Base-by-base conservation (phyloP, 2,113 vertebrate genomes). In the Leuciscus idus region DNA sequence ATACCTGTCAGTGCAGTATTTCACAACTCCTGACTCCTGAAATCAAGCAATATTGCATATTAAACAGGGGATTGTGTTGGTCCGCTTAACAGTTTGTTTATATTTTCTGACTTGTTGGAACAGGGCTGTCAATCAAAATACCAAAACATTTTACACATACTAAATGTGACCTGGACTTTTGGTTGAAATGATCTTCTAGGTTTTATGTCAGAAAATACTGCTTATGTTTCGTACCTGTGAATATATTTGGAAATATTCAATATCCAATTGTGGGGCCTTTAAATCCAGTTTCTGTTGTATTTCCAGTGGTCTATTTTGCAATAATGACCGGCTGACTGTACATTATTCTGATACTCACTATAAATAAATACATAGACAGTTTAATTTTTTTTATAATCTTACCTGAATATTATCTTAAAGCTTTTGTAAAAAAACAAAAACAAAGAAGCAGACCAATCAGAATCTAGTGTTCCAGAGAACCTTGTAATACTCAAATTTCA, bases 11-110 rank as follows among this genome's bases (percentile, higher is more conserved):
- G 13, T 28, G 39, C 59, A 17, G 79, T 26, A 48, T 74, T 48
- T 74, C 39, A 76, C n/a, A 76, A 28, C 59, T 62, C 59, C n/a
- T 62, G 23, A 81, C 59, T 62, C 57, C 57, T 48, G 57, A 81
- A 81, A 64, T 43, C n/a, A 11, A 64, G 17, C 59, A 81, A 66
- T 81, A 46, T 2, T 64, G 8, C 39, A 64, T 30, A 28, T 80
- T 80, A 61, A 80, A 62, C 21, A 43, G 11, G 33, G 30, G 36
- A 61, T 3, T 9, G 33, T 57, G 21, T 23, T n/a, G 33, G 33
- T 43, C 33, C 26, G 19, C 7, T 48, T 23, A 74, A 74, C 17
- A 26, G 72, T 52, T 52, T 52, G 13, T 76, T 52, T 30, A 30
- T 26, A 28, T 30, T 76, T 23, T 21, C 11, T 11, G 79, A 48